Base-by-base conservation (phyloP, 2,113 vertebrate genomes). In the Laticauda colubrina region DNA sequence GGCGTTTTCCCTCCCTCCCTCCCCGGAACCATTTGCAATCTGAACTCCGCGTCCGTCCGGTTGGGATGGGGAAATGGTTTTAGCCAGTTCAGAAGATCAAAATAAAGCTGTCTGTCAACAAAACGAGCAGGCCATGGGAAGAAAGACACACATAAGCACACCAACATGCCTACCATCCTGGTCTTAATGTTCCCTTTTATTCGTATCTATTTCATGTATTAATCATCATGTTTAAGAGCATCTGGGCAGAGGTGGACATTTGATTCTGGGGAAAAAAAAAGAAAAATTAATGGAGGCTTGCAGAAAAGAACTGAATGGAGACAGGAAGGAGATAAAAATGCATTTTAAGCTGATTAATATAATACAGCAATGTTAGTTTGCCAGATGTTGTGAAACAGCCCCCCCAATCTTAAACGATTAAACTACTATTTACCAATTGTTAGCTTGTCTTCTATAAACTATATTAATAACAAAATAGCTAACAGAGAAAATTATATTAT, bases 11-110 rank as follows among this genome's bases (percentile, higher is more conserved):
- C 12, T 2, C 45, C 45, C 45, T 57, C 20, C 56, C 57, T 20
- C 8, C 24, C 23, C 24, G 0, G 24, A 61, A 61, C 24, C 9
- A 1, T 61, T 61, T 61, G 26, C 59, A 9, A 26, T 26, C 8
- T 11, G 59, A 11, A 61, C 24, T 61, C 24, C 3, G 0, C 0
- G 3, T 57, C 56, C 0, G 1, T 57, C 56, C 0, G 20, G 56
- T 57, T 5, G 2, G 57, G 57, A 59, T 64, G 61, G 64, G 64
- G 64, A 69, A 69, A 34, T 5, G 64, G 64, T 69, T 69, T 69
- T 14, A 69, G 64, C 29, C 64, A n/a, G 29, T 69, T 69, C 64
- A n/a, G 29, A 34, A 14, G 29, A 69, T 69, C 14, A n/a, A 5
- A n/a, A 69, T 69, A n/a, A 69, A n/a, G 26, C 29, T n/a, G 61